Evolutionary conservation across 2,113 vertebrate species (phyloP), one percentile per base, ranked within the genome.

Genomic region (Pelmatolapia mariae): DNA sequence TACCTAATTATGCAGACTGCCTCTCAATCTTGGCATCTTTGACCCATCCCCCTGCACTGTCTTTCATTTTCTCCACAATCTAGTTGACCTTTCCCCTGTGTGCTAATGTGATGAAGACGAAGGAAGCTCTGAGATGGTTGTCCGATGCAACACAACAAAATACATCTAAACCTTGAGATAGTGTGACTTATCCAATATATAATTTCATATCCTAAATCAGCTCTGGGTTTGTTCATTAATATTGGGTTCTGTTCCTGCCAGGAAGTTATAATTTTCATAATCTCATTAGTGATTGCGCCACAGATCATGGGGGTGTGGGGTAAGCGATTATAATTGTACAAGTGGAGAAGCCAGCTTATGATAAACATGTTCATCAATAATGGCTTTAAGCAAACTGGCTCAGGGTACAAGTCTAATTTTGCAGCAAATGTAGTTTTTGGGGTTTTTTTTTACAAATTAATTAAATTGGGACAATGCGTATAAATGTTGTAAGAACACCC

Each of bases 281-380:
- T 92, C 95, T 95, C 94, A 96, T 96, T 95, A 95, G 89, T 80
- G 88, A 92, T 71, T 89, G 88, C 47, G 22, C 31, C 83, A 89
- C 87, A 91, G 89, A 95, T 95, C 87, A 89, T 80, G 63, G 19
- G 87, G 89, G 92, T 93, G 19, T 82, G 59, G 89, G 76, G 33
- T 88, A 88, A 94, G 86, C 52, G 73, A 93, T 94, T 91, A 95
- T 88, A 89, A 90, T 82, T 88, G 86, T 86, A 91, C 90, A 89
- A 94, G 92, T 89, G 88, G 86, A 93, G 83, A 87, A 85, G 83
- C 15, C 86, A 85, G 88, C 83, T 95, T 93, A 92, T 93, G 84
- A 91, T 71, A 89, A 93, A 94, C 91, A 92, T 92, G 84, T 89
- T 92, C 86, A 91, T 94, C 89, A 92, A 92, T 94, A 93, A 92